Percentiles rank a stretch among this genome's conserved stretches.
Evolutionary conservation across 2,888 invertebrate species (phyloP).

Genomic region (Euzophera pinguis): DNA sequence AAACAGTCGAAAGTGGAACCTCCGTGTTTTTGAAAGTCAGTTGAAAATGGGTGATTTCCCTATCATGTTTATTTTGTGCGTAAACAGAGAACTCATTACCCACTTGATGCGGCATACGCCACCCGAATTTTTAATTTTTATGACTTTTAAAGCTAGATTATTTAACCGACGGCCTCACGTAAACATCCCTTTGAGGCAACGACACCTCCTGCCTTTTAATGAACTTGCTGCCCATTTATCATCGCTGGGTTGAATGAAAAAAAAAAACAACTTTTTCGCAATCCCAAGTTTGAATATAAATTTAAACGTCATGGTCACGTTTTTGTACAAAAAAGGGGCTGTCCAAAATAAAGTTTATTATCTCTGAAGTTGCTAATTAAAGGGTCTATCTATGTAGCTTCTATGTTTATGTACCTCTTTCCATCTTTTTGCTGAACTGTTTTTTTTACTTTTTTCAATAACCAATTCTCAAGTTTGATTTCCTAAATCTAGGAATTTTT

Average conservation of each 20-base stretch:
- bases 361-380: conserved; percentile 6
- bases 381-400: neutral
- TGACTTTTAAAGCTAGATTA: conserved; percentile 26
- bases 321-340: neutral
- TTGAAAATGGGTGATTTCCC: neutral
- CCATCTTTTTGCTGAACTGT: too few species aligned
- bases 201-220: conserved; percentile 10
- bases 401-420: too few species aligned
- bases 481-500: too few species aligned
- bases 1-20: too few species aligned
- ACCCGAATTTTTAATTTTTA: conserved; percentile 53
- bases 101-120: conserved; percentile 37
- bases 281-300: conserved; percentile 7
- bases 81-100: conserved; percentile 58
- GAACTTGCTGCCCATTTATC: conserved; percentile 6
- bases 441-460: too few species aligned
- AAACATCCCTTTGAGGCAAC: conserved; percentile 9
- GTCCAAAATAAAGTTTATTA: conserved; percentile 3
- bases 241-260: conserved; percentile 3
- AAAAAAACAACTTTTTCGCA: neutral
- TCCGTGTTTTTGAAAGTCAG: too few species aligned
- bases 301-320: conserved; percentile 7
- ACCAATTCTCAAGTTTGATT: too few species aligned
- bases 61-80: conserved; percentile 20
- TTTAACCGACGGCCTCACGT: conserved; percentile 16